Conservation (phyloP, 2,797 vertebrate species). For the Syngnathus acus region DNA sequence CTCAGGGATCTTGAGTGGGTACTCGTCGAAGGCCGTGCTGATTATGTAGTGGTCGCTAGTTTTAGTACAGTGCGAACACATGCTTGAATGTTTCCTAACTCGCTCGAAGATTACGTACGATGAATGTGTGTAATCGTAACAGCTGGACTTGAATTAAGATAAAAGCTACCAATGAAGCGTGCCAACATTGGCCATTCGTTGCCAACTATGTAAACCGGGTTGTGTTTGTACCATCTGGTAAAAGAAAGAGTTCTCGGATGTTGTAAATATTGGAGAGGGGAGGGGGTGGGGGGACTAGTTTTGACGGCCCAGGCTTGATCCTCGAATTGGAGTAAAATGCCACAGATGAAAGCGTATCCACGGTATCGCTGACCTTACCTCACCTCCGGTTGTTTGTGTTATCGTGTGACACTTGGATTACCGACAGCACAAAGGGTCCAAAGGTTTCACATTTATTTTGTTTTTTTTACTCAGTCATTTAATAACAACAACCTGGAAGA, state of each 20-base stretch:
- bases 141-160: conserved; percentile 3
- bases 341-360: no score
- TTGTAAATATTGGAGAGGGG: neutral
- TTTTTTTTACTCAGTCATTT: neutral
- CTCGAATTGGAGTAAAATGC: no score
- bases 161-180: neutral
- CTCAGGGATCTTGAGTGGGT: neutral
- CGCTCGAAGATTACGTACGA: neutral
- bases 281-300: no score
- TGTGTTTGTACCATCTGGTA: conserved; percentile 30
- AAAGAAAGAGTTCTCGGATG: conserved; percentile 17
- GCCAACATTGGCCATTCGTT: neutral
- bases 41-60: neutral
- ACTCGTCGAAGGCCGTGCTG: conserved; percentile 28
- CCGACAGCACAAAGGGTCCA: conserved; percentile 3
- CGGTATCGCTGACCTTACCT: conserved; percentile 2
- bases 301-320: no score
- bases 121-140: neutral
- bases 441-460: neutral
- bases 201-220: neutral
- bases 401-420: conserved; percentile 10
- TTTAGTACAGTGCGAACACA: neutral
- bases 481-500: neutral
- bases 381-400: conserved; percentile 15
- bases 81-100: neutral